Base-by-base conservation (phyloP, 2,797 vertebrate species). In the Rousettus madagascariensis region DNA sequence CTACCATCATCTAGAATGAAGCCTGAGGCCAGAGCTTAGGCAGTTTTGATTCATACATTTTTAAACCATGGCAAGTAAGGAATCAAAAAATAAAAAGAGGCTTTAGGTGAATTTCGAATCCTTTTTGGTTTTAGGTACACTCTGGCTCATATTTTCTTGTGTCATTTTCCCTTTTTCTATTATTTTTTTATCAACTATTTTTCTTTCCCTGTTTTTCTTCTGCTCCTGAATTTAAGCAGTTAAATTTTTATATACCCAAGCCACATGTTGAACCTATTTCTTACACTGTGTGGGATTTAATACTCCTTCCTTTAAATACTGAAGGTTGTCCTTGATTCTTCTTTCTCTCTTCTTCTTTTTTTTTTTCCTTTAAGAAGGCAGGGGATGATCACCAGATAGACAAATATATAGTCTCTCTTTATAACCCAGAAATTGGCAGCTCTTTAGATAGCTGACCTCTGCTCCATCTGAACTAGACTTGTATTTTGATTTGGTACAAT, bases 21-120 rank as follows among this genome's bases (percentile, higher is more conserved):
- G 33, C 28, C 69, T 1, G 8, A 59, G 82, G 49, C 33, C 41
- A 63, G 55, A 57, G n/a, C 24, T 74, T 30, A 49, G 79, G n/a
- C 8, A 28, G 36, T 4, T 91, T 90, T 89, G 30, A 95, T 38
- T 93, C 86, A 95, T 80, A 65, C 71, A 92, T 95, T 74, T 94
- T 91, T 8, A 24, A 28, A 26, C 63, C 28, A 36, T 1, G 69
- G 24, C 80, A 92, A 86, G 43, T 19, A 91, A 30, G 26, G 82
- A 77, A 55, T 53, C 46, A 55, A 87, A 94, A 96, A 95, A 68
- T 15, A 28, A 49, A 49, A 49, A 86, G 33, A 13, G 16, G 49
- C 92, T 91, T 82, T 90, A 72, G 24, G 28, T 33, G 46, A 36
- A 12, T 49, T 28, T 46, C 20, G 90, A 16, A 66, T 49, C 33